phyloP scores from a whole-genome alignment of 2,113 vertebrate genomes.

The Suricata suricatta region DNA sequence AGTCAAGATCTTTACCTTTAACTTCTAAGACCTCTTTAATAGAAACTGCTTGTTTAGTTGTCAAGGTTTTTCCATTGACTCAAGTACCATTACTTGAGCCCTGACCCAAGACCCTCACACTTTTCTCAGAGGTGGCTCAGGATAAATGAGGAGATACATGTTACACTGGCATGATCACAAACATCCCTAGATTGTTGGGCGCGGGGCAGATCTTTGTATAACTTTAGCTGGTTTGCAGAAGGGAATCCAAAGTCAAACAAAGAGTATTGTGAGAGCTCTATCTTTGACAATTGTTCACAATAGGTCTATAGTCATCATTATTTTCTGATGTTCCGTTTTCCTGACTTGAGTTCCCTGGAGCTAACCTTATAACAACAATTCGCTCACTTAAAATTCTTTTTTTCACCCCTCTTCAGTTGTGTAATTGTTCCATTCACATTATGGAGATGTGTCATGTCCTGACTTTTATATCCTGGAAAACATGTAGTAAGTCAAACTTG shows the following conservation, averaged over 20 bases:
- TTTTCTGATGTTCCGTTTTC: slow-evolving; percentile 45
- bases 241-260: background rate
- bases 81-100: background rate
- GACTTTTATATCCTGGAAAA: slow-evolving; percentile 66
- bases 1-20: slow-evolving; percentile 33
- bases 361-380: slow-evolving; percentile 37
- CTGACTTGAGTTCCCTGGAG: slow-evolving; percentile 17
- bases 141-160: background rate
- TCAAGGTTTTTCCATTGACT: background rate
- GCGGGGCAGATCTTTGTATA: background rate
- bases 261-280: background rate
- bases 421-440: slow-evolving; percentile 54
- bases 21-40: background rate
- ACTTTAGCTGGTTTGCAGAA: background rate
- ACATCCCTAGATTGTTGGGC: background rate
- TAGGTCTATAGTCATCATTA: background rate
- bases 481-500: slow-evolving; percentile 58
- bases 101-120: background rate
- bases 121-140: background rate
- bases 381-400: background rate
- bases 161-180: background rate
- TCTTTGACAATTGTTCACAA: background rate
- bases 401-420: background rate
- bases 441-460: slow-evolving; percentile 62
- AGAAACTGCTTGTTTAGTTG: background rate